A percentile compares a stretch with the other conserved stretches of the same genome.
Conservation (phyloP, 2,797 vertebrate species). For the Hippoglossus hippoglossus region DNA sequence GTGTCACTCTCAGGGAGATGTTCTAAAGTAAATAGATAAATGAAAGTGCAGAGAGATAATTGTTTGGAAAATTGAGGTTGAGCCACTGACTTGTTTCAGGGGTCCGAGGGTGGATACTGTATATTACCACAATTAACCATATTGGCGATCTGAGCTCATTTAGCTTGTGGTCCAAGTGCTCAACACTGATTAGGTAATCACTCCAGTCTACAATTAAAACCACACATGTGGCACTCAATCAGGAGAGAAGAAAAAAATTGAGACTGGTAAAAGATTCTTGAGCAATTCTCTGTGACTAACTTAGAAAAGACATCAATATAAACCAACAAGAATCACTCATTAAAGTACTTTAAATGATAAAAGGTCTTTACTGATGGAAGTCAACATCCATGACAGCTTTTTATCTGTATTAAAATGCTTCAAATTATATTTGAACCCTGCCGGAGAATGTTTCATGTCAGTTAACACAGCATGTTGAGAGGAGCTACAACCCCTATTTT, state of each 20-base stretch:
- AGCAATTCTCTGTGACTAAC: background rate
- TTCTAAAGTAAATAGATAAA: constrained; percentile 32
- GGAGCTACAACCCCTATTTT: constrained; percentile 39
- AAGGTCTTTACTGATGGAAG: background rate
- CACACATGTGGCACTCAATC: constrained; percentile 36
- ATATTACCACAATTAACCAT: constrained; percentile 64
- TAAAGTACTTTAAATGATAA: constrained; percentile 9
- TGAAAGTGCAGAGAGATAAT: constrained; percentile 23
- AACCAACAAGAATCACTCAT: background rate
- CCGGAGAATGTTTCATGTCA: constrained; percentile 17
- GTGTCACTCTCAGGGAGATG: constrained; percentile 13
- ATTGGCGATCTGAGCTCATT: constrained; percentile 51
- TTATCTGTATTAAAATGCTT: constrained; percentile 21
- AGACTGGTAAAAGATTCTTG: background rate
- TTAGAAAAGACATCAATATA: constrained; percentile 1
- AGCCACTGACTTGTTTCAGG: constrained; percentile 29
- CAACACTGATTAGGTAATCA: constrained; percentile 63
- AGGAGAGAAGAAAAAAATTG: constrained; percentile 1
- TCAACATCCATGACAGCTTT: background rate
- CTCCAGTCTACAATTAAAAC: constrained; percentile 68
- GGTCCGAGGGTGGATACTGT: constrained; percentile 35
- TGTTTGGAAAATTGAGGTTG: constrained; percentile 40
- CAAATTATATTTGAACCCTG: constrained; percentile 2
- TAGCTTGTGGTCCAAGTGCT: constrained; percentile 41
- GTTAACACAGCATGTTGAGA: constrained; percentile 15